Conservation (phyloP, 2,888 invertebrate genomes). For the Netelia inedita region DNA sequence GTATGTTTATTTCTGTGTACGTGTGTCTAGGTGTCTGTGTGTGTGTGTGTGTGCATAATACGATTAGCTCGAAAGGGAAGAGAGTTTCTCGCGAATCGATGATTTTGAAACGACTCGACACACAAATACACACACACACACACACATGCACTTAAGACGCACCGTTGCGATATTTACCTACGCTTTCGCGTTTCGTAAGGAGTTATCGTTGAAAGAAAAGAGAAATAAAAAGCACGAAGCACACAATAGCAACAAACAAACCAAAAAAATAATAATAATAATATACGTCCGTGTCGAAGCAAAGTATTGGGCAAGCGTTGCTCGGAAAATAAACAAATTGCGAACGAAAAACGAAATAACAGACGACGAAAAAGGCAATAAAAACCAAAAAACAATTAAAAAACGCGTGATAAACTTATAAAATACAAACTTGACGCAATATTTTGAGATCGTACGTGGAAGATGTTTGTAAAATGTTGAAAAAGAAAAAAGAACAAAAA, state of each 20-base stretch:
- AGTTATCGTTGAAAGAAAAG: background rate
- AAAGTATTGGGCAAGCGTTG: background rate
- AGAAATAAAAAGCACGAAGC: background rate
- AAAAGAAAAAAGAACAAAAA: background rate
- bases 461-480: background rate
- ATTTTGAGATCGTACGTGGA: no score
- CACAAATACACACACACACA: no score
- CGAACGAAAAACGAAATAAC: no score
- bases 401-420: no score
- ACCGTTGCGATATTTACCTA: background rate
- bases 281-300: background rate
- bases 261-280: background rate
- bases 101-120: constrained; percentile 40
- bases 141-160: no score
- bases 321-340: no score
- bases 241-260: background rate
- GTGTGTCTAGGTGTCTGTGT: background rate
- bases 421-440: no score
- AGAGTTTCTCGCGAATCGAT: background rate
- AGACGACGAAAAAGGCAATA: no score
- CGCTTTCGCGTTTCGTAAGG: background rate
- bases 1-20: background rate
- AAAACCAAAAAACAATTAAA: no score
- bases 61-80: constrained; percentile 4
- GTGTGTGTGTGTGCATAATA: background rate